These are phyloP conservation scores for Digitonthophagus gazella DNA, from an alignment of 2,888 invertebrate genomes.

Conservation along the genomic window DNA sequence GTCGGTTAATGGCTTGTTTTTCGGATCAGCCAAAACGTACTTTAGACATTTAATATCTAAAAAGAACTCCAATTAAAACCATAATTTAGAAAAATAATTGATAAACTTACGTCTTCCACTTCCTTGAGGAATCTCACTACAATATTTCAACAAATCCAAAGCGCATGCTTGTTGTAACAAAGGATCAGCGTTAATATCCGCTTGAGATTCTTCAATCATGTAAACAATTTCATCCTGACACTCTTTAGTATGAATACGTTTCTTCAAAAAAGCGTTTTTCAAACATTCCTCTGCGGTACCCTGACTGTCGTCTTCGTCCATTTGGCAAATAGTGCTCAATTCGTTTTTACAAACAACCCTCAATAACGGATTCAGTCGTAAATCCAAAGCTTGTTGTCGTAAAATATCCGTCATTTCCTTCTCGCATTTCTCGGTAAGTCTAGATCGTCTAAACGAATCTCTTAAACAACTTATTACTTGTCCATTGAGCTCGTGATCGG, in stretches of 20 bases:
- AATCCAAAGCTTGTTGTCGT: conserved; percentile 86
- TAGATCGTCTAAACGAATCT: conserved; percentile 71
- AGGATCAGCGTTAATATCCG: conserved; percentile 95
- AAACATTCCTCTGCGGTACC: conserved; percentile 86
- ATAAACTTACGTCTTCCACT: conserved; percentile 89
- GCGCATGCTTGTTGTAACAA: conserved; percentile 85
- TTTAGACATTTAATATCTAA: conserved; percentile 77
- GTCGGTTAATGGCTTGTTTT: conserved; percentile 64
- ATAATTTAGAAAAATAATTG: conserved; percentile 12
- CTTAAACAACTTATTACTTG: conserved; percentile 82
- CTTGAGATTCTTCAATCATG: conserved; percentile 83
- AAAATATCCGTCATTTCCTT: conserved; percentile 79
- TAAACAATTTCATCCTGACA: conserved; percentile 85
- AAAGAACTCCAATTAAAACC: too few relatives aligned
- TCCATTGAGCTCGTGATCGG: conserved; percentile 76
- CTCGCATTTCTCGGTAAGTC: conserved; percentile 73
- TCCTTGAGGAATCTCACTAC: conserved; percentile 78
- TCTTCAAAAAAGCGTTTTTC: conserved; percentile 75
- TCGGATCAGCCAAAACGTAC: conserved; percentile 65
- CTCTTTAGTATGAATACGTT: conserved; percentile 68
- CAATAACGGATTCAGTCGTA: conserved; percentile 84
- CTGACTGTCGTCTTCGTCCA: conserved; percentile 53
- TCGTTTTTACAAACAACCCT: conserved; percentile 77
- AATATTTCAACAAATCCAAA: conserved; percentile 77
- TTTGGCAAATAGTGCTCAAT: conserved; percentile 64